Conservation (phyloP, 2,113 vertebrate species). For the Mastomys natalensis region DNA sequence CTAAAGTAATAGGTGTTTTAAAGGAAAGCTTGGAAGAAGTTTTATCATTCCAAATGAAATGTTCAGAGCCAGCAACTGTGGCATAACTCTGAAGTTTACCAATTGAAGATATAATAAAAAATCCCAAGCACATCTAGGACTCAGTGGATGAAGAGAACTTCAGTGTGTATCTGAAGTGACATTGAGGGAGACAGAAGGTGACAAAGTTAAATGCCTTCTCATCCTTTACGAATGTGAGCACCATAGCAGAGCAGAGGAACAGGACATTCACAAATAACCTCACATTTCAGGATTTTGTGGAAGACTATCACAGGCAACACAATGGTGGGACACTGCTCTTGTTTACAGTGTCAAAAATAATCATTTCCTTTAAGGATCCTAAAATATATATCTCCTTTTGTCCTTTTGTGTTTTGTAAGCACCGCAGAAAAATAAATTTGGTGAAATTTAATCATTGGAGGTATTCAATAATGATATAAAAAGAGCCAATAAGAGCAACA, state of each 20-base stretch:
- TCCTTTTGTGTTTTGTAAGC: background rate
- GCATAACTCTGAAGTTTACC: background rate
- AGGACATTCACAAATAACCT: background rate
- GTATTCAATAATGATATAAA: background rate
- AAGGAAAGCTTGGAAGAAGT: background rate
- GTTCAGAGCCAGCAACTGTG: background rate
- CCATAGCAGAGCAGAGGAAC: background rate
- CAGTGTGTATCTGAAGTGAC: background rate
- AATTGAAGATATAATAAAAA: background rate
- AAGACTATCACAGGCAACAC: background rate
- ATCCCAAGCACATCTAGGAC: background rate
- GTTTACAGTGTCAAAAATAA: background rate
- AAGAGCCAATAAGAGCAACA: background rate
- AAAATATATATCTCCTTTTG: background rate
- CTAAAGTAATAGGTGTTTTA: background rate
- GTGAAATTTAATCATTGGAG: background rate
- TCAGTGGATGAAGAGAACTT: background rate
- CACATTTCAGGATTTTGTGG: background rate
- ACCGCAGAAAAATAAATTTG: background rate
- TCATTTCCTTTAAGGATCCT: background rate
- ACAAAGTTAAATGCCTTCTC: background rate
- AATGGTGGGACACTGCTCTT: background rate
- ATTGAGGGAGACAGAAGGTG: background rate
- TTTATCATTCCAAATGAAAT: conserved; percentile 3
- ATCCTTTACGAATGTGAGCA: background rate